Conservation (phyloP, 2,113 vertebrate genomes). For the Vicugna pacos region DNA sequence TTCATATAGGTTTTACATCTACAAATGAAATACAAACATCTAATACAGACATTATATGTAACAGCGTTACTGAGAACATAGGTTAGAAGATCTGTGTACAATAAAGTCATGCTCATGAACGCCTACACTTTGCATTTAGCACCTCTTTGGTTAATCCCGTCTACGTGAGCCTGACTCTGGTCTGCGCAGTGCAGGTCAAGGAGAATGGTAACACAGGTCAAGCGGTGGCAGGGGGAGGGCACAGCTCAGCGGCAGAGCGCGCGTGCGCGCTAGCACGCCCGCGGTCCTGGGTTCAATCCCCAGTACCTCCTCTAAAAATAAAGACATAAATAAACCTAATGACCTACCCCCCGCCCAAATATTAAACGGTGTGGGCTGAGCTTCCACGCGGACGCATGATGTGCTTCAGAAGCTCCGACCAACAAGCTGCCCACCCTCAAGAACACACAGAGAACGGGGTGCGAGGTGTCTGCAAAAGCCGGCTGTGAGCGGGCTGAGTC, state of each 20-base stretch:
- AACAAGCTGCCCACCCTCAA: neutral
- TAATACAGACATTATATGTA: neutral
- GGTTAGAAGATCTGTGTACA: neutral
- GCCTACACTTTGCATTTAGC: neutral
- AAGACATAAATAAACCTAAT: neutral
- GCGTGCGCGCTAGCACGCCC: no score
- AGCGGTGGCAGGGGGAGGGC: no score
- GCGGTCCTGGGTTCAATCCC: no score
- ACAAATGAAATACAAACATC: neutral
- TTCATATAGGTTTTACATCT: neutral
- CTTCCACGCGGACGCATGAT: neutral
- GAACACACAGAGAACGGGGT: neutral
- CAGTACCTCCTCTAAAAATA: neutral
- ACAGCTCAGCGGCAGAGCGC: no score
- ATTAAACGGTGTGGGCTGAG: neutral
- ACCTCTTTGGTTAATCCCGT: neutral
- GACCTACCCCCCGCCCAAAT: neutral
- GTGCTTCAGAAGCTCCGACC: neutral
- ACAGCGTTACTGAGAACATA: neutral
- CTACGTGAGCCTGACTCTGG: neutral
- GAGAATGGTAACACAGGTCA: neutral
- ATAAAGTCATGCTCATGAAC: neutral
- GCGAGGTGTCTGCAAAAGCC: neutral
- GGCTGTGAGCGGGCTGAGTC: neutral
- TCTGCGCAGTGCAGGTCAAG: neutral